Evolutionary conservation across 2,797 vertebrate species (phyloP).

Genomic region (Lophura swinhoii): DNA sequence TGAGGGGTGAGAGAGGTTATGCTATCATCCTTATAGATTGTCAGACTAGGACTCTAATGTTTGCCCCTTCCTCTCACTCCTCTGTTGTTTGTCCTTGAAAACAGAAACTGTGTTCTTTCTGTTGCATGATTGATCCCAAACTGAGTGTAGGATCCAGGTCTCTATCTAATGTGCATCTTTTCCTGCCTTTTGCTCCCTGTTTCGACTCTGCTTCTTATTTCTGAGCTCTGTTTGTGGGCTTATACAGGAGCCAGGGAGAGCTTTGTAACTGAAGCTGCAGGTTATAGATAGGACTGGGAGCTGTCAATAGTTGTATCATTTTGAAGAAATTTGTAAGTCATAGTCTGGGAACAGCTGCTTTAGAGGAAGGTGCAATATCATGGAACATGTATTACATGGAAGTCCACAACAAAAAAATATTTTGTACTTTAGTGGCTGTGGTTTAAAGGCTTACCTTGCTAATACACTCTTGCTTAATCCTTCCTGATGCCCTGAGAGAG

Average conservation of each 20-base stretch:
- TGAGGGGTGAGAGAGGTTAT: not conserved
- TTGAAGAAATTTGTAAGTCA: conserved; percentile 4
- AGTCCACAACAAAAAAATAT: not conserved
- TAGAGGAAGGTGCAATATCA: conserved; percentile 60
- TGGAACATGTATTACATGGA: not conserved
- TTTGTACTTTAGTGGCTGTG: not conserved
- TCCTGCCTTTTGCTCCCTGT: conserved; percentile 3
- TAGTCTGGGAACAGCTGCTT: conserved; percentile 25
- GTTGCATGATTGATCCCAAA: not conserved
- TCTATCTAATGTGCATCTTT: not conserved
- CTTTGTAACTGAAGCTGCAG: not conserved
- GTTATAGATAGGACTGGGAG: not conserved
- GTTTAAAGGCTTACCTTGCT: conserved; percentile 2
- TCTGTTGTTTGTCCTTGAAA: conserved; percentile 18
- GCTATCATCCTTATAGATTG: not conserved
- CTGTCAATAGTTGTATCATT: not conserved
- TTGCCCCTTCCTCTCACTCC: not conserved
- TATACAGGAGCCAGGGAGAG: not conserved
- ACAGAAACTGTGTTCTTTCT: not conserved
- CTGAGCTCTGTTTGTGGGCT: conserved; percentile 3
- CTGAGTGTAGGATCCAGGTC: not conserved
- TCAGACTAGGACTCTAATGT: not conserved
- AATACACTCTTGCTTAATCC: conserved; percentile 24
- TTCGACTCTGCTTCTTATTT: not conserved
- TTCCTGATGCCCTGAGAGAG: not conserved